phyloP scores from a whole-genome alignment of 2,113 vertebrate species.

The Channa maculata region DNA sequence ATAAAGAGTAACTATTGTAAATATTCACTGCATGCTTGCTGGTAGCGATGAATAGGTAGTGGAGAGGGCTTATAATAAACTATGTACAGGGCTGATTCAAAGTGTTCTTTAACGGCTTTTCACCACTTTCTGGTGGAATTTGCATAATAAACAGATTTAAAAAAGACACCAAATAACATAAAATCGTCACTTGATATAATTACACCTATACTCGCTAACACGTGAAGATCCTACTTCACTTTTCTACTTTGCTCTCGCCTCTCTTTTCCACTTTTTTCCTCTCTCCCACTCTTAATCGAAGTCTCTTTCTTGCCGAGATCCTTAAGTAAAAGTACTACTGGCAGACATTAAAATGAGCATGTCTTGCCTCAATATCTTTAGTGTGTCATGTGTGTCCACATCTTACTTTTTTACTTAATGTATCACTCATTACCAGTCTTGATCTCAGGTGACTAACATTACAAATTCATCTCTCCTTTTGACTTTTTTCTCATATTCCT shows the following conservation, averaged over 20 bases:
- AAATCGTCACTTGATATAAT: no score
- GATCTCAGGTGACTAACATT: constrained; percentile 20
- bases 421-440: constrained; percentile 15
- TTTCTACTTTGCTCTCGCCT: neutral
- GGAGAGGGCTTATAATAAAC: neutral
- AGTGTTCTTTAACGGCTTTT: no score
- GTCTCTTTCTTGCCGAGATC: constrained; percentile 9
- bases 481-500: neutral
- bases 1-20: constrained; percentile 3
- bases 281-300: neutral
- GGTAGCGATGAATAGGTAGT: neutral
- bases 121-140: no score
- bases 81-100: no score
- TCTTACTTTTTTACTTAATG: neutral
- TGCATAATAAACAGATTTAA: no score
- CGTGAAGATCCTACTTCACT: no score
- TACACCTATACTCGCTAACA: no score
- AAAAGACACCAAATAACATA: no score
- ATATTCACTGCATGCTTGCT: neutral
- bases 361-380: constrained; percentile 21
- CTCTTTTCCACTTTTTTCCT: neutral
- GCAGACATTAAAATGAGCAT: neutral
- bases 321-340: neutral
- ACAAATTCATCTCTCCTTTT: neutral
- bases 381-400: no score